Evolutionary conservation across 2,113 vertebrate species (phyloP).

Genomic region (Heterochromis multidens): DNA sequence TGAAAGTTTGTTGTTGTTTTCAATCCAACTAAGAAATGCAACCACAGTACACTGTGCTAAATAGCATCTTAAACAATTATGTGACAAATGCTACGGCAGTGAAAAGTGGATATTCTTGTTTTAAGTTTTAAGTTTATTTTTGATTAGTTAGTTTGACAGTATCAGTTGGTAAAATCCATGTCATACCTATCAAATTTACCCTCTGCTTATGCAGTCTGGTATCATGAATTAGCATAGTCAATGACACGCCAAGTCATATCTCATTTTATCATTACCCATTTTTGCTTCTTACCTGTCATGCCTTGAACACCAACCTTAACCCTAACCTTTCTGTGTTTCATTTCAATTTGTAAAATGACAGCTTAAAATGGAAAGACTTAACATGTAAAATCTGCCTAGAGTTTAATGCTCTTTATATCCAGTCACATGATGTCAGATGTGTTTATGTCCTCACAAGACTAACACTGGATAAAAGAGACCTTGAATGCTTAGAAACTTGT

Average conservation of each 20-base stretch:
- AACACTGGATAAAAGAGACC: constrained; percentile 14
- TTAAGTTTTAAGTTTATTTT: background rate
- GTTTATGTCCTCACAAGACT: constrained; percentile 2
- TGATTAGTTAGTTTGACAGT: background rate
- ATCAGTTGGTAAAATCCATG: background rate
- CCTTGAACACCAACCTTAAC: background rate
- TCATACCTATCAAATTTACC: background rate
- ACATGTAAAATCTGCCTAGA: background rate
- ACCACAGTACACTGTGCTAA: background rate
- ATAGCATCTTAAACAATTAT: background rate
- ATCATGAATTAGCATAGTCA: background rate
- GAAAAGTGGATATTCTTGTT: background rate
- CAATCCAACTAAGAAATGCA: background rate
- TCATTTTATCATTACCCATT: background rate
- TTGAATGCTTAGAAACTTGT: constrained; percentile 9
- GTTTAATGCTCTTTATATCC: background rate
- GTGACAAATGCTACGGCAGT: background rate
- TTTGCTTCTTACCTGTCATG: background rate
- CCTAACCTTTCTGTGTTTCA: background rate
- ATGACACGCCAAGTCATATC: background rate
- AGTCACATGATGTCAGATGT: background rate
- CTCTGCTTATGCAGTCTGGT: background rate
- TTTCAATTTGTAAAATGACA: background rate
- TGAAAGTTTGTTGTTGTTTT: background rate
- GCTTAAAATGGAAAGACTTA: background rate